A percentile compares a stretch with the other conserved stretches of the same genome.
These are phyloP conservation scores for Tricholauxania praeusta DNA, from an alignment of 2,888 invertebrate genomes.

Conservation along the genomic window DNA sequence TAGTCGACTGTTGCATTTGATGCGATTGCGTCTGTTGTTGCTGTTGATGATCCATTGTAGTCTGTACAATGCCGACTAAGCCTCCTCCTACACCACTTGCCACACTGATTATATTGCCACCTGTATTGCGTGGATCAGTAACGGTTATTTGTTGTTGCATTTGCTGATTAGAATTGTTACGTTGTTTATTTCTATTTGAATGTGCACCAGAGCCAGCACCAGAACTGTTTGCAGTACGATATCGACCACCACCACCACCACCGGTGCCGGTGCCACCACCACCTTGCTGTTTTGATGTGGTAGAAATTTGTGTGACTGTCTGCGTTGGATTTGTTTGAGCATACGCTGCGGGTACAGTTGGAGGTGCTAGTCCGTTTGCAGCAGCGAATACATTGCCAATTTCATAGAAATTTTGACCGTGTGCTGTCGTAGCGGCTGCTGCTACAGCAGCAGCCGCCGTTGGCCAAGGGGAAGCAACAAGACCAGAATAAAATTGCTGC, in stretches of 20 bases:
- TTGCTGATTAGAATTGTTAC: constrained; percentile 55
- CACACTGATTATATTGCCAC: constrained; percentile 54
- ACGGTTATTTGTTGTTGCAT: constrained; percentile 43
- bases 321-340: constrained; percentile 57
- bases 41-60: constrained; percentile 58
- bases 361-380: constrained; percentile 79
- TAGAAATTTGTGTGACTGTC: constrained; percentile 55
- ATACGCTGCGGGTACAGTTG: constrained; percentile 70
- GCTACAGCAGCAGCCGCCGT: constrained; percentile 65
- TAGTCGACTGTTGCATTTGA: constrained; percentile 52
- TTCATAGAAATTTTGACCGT: constrained; percentile 73
- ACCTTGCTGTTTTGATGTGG: constrained; percentile 56
- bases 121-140: constrained; percentile 33
- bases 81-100: constrained; percentile 53
- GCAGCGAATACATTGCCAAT: constrained; percentile 79
- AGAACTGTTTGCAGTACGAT: constrained; percentile 60
- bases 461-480: constrained; percentile 71
- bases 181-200: constrained; percentile 58
- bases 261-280: constrained; percentile 47
- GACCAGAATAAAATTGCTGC: constrained; percentile 74
- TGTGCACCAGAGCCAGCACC: constrained; percentile 55
- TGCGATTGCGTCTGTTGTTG: constrained; percentile 55
- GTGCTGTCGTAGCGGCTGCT: constrained; percentile 66
- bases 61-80: constrained; percentile 58
- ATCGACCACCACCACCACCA: constrained; percentile 55